Base-by-base conservation (phyloP, 1,140 invertebrate species). In the Brachionus manjavacas region DNA sequence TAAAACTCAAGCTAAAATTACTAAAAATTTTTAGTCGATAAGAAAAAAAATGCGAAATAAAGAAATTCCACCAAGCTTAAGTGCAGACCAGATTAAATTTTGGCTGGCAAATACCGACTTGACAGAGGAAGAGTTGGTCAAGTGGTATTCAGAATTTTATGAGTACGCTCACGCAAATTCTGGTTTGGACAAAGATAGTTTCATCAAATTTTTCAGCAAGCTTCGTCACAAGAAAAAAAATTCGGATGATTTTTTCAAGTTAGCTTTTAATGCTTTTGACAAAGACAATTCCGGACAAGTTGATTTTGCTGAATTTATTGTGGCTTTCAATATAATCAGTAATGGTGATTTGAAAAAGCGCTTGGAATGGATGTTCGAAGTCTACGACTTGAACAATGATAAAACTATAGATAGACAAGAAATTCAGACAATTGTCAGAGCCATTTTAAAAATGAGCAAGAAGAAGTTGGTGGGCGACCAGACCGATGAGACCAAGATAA, bases 101-200 rank as follows among this genome's bases (percentile, higher is more conserved):
- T 81, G 79, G 79, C n/a, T 81, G 20, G 79, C 79, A 14, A 81
- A 81, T 46, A 81, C 79, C 8, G 52, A 81, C 4, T 68, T 81
- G 12, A 68, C 35, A 3, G 14, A 55, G n/a, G 79, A 81, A 20
- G 31, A 81, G 23, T 25, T 81, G 8, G 35, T 81, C 1, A 9
- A 81, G 52, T 81, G 79, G 79, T 81, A 64, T 20, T 7, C 52
- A 1, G 41, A 64, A 28, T 81, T 81, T 9, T 35, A 35, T 11
- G 64, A 81, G 35, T 68, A 28, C 16, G 20, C 79, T 2, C 49
- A 66, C n/a, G 31, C 52, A 60, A 81, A 66, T 35, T 28, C 28
- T 1, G 35, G 60, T 9, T 28, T 81, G 1, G 79, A 81, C 20
- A 64, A 46, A 64, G 79, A 81, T 9, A 68, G 23, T 43, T 81